phyloP scores from a whole-genome alignment of 2,797 vertebrate species.

The Anas georgica region DNA sequence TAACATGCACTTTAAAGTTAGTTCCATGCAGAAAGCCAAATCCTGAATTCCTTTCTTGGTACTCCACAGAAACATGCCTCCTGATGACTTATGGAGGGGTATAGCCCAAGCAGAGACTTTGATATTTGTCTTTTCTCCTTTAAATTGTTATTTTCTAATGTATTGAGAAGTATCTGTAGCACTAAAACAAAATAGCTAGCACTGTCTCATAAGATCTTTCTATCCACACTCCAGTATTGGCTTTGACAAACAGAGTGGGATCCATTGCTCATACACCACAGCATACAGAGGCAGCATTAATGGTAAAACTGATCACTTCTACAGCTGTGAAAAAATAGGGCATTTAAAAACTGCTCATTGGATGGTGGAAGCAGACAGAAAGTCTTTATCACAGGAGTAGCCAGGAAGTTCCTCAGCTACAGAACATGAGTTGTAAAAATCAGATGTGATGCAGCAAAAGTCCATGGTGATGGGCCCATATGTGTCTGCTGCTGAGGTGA shows the following conservation, averaged over 20 bases:
- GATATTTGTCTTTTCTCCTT: background rate
- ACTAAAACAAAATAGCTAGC: background rate
- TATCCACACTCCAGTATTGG: background rate
- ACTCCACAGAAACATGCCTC: background rate
- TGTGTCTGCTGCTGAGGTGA: background rate
- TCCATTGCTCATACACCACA: background rate
- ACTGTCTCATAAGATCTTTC: background rate
- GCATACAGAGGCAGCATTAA: background rate
- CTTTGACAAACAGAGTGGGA: constrained; percentile 19
- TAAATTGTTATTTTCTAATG: background rate
- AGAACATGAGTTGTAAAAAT: background rate
- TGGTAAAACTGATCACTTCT: background rate
- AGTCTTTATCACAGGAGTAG: background rate
- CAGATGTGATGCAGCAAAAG: background rate
- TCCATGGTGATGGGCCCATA: background rate
- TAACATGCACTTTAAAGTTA: background rate
- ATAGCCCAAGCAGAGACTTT: background rate
- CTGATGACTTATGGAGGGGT: background rate
- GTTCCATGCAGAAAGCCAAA: background rate
- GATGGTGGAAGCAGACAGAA: background rate
- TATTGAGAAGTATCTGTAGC: background rate
- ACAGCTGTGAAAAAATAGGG: background rate
- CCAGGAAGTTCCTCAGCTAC: background rate
- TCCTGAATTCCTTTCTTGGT: background rate
- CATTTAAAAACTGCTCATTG: background rate